Evolutionary conservation across 2,113 vertebrate genomes (phyloP).

Genomic region (Oreochromis niloticus): DNA sequence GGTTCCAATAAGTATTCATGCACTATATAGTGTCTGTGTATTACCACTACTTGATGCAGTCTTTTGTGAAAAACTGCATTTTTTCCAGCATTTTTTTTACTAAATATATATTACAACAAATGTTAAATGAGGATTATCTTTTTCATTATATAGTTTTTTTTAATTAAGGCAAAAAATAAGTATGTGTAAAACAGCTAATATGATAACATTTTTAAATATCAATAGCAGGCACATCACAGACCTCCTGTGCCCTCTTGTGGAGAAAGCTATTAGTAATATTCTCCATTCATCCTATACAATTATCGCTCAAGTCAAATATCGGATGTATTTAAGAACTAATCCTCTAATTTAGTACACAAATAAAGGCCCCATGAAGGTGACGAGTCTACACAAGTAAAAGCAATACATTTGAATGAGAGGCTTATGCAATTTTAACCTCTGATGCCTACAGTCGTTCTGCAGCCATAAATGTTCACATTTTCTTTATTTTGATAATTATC

Average conservation of each 20-base stretch:
- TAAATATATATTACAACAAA: slow-evolving; percentile 14
- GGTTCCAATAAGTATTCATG: slow-evolving; percentile 51
- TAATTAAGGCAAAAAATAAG: slow-evolving; percentile 7
- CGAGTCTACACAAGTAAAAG: neutral
- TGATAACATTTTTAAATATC: neutral
- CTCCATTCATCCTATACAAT: neutral
- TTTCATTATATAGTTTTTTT: slow-evolving; percentile 17
- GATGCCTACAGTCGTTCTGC: neutral
- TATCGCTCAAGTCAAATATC: neutral
- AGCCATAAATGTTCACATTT: neutral
- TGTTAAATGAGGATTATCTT: slow-evolving; percentile 34
- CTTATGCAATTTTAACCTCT: neutral
- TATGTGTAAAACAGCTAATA: neutral
- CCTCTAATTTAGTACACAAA: neutral
- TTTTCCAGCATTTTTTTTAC: slow-evolving; percentile 2
- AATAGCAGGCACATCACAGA: neutral
- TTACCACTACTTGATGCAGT: neutral
- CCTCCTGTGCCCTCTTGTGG: slow-evolving; percentile 70
- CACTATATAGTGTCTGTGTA: slow-evolving; percentile 10
- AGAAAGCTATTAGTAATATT: neutral
- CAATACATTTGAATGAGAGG: neutral
- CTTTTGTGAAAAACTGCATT: slow-evolving; percentile 6
- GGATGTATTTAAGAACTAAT: neutral
- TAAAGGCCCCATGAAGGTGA: neutral
- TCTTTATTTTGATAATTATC: neutral